Evolutionary conservation across 2,797 vertebrate species (phyloP).

Genomic region (Hemitrygon akajei): DNA sequence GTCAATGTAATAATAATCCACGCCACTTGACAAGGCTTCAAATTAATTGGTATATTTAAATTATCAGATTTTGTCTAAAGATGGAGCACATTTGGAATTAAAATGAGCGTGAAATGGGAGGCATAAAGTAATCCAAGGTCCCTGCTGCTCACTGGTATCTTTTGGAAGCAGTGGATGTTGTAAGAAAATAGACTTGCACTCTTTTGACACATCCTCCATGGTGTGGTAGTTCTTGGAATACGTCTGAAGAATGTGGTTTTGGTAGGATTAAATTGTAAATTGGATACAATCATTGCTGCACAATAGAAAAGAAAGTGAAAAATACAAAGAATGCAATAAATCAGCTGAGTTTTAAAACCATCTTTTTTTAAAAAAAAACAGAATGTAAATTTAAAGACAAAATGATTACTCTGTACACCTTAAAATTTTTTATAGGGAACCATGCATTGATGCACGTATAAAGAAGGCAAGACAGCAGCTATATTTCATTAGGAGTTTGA

Average conservation of each 20-base stretch:
- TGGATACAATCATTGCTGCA: neutral
- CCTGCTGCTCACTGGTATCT: neutral
- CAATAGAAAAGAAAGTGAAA: neutral
- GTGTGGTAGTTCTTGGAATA: neutral
- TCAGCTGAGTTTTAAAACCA: neutral
- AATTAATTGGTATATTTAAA: neutral
- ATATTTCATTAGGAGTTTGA: no score
- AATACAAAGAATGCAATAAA: neutral
- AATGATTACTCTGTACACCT: neutral
- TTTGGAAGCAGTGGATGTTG: neutral
- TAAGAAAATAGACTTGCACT: neutral
- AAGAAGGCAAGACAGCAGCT: no score
- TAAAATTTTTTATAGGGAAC: neutral
- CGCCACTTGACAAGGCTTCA: neutral
- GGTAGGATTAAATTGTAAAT: neutral
- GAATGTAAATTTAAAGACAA: neutral
- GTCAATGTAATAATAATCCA: neutral
- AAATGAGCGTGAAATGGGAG: neutral
- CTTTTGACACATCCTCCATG: neutral
- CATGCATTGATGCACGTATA: no score
- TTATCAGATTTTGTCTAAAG: neutral
- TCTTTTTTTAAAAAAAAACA: neutral
- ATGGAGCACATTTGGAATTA: neutral
- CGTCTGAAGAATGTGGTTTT: neutral
- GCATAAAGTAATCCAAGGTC: neutral